Conservation (phyloP, 2,888 invertebrate genomes). For the Diadegma fenestrale region DNA sequence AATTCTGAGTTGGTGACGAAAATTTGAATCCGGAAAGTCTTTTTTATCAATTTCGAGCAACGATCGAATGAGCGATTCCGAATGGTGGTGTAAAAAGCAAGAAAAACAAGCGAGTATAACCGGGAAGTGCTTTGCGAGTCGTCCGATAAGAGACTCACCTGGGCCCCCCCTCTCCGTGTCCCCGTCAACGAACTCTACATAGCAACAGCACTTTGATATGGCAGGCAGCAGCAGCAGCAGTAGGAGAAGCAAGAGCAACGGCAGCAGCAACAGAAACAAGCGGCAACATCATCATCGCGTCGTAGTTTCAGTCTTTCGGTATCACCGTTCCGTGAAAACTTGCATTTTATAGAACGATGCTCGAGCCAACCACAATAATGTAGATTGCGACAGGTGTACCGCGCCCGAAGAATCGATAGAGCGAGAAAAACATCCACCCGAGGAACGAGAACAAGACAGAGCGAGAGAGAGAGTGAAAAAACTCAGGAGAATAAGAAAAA, state of each 20-base stretch:
- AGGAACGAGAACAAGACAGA: neutral
- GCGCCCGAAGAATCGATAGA: constrained; percentile 47
- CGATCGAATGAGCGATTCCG: neutral
- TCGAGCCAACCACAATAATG: constrained; percentile 24
- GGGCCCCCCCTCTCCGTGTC: constrained; percentile 14
- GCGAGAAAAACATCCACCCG: constrained; percentile 9
- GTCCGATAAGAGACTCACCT: constrained; percentile 43
- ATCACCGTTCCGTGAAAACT: constrained; percentile 41
- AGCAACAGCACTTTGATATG: constrained; percentile 41
- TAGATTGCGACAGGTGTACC: constrained; percentile 52
- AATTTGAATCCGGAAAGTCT: neutral
- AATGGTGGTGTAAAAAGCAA: constrained; percentile 24
- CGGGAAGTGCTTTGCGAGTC: constrained; percentile 25
- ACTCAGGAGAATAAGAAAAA: neutral
- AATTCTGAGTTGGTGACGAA: neutral
- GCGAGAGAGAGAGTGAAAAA: neutral
- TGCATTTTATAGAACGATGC: constrained; percentile 35
- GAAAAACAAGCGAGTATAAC: constrained; percentile 16
- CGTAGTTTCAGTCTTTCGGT: constrained; percentile 21
- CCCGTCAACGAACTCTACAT: constrained; percentile 51
- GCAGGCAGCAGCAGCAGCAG: neutral
- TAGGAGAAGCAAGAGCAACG: neutral
- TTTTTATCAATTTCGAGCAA: neutral
- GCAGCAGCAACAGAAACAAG: constrained; percentile 1
- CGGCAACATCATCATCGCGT: constrained; percentile 30